These are phyloP conservation scores for Eilema caniola DNA, from an alignment of 2,888 invertebrate species.

Conservation along the genomic window DNA sequence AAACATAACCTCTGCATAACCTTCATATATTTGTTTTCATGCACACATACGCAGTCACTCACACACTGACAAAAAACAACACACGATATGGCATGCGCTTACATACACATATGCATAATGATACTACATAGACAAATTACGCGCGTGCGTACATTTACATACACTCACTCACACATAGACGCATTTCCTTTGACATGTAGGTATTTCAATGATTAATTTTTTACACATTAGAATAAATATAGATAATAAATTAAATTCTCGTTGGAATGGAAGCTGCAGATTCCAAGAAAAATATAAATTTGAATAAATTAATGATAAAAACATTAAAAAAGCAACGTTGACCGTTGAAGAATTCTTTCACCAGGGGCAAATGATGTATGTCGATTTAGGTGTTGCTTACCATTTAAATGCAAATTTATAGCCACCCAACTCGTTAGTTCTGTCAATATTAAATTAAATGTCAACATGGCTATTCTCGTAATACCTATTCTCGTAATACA, in stretches of 20 bases:
- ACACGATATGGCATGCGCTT: not conserved
- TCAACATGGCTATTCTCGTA: too few species aligned
- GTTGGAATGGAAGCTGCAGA: not conserved
- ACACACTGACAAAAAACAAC: not conserved
- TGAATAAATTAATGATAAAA: too few species aligned
- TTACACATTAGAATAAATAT: not conserved
- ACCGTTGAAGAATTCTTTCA: too few species aligned
- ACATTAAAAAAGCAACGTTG: too few species aligned
- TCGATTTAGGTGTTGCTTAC: too few species aligned
- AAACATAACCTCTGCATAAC: not conserved
- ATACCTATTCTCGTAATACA: too few species aligned
- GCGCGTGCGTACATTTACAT: slow-evolving; percentile 4
- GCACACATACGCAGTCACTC: not conserved
- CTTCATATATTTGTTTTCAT: not conserved
- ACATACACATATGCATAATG: not conserved
- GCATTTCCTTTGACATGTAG: not conserved
- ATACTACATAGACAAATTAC: not conserved
- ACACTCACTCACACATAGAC: not conserved
- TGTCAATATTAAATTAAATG: too few species aligned
- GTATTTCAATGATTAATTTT: not conserved
- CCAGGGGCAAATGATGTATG: too few species aligned
- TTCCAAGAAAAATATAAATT: not conserved
- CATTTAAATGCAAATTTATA: too few species aligned
- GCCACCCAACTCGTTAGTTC: too few species aligned
- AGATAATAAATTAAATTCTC: not conserved